Percentiles rank a stretch among this genome's conserved stretches.
Conservation (phyloP, 2,797 vertebrate species). For the Amniataba percoides region DNA sequence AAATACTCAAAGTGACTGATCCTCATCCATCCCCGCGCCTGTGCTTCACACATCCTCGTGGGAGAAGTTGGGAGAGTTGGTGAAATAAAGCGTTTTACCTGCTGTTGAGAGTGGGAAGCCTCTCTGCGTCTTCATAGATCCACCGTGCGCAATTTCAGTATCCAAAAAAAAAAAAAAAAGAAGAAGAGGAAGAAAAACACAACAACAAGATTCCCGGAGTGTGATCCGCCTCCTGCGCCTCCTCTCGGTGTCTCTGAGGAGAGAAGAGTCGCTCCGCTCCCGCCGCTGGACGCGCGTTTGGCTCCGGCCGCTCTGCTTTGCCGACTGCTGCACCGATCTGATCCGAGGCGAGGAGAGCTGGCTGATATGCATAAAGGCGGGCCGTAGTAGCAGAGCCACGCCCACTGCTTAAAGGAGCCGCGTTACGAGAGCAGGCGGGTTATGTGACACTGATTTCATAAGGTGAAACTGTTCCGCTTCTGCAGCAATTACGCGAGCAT, state of each 20-base stretch:
- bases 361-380: constrained; percentile 81
- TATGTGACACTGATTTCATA: constrained; percentile 53
- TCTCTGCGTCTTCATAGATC: constrained; percentile 73
- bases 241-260: background rate
- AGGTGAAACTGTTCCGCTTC: constrained; percentile 23
- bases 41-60: fast-evolving
- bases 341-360: constrained; percentile 59
- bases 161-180: constrained; percentile 25
- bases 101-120: constrained; percentile 48
- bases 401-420: constrained; percentile 82
- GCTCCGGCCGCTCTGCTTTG: constrained; percentile 73
- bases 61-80: background rate
- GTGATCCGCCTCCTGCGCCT: background rate
- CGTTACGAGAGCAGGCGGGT: constrained; percentile 12
- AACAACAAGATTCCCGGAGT: constrained; percentile 7
- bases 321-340: constrained; percentile 79
- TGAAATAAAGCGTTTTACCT: constrained; percentile 60
- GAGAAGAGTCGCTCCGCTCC: constrained; percentile 29
- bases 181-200: background rate
- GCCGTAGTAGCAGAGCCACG: constrained; percentile 77
- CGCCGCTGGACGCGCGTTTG: constrained; percentile 39
- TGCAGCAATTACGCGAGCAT: constrained; percentile 13
- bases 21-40: fast-evolving
- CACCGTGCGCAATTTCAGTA: constrained; percentile 49
- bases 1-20: no score